A percentile compares a stretch with the other conserved stretches of the same genome.
These are phyloP conservation scores for Aphelinus certus DNA, from an alignment of 1,140 invertebrate genomes.

Conservation along the genomic window DNA sequence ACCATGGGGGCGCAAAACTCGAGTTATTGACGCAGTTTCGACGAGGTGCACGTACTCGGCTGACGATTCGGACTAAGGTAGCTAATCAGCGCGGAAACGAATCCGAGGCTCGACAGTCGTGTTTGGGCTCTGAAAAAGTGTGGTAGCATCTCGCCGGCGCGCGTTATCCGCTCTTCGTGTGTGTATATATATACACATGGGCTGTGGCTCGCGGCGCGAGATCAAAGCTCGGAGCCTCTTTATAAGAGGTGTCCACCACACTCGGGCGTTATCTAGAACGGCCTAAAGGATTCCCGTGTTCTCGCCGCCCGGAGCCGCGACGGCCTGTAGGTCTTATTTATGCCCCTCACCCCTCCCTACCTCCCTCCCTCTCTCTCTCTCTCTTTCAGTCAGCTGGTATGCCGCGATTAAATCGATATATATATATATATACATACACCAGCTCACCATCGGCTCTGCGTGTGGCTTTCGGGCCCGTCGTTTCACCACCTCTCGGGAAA, in stretches of 20 bases:
- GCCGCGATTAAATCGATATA: slow-evolving; percentile 61
- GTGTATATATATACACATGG: too few relatives aligned
- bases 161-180: slow-evolving; percentile 43
- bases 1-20: too few relatives aligned
- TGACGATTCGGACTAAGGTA: too few relatives aligned
- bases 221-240: slow-evolving; percentile 18
- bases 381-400: slow-evolving; percentile 45
- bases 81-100: too few relatives aligned
- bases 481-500: too few relatives aligned
- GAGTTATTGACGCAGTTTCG: too few relatives aligned
- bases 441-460: too few relatives aligned
- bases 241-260: slow-evolving; percentile 22
- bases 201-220: too few relatives aligned
- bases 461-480: too few relatives aligned
- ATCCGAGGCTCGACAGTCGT: too few relatives aligned
- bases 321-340: slow-evolving; percentile 62
- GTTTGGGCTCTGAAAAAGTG: too few relatives aligned
- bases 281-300: slow-evolving; percentile 66
- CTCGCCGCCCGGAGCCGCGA: slow-evolving; percentile 36
- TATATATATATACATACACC: neutral
- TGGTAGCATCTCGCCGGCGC: neutral
- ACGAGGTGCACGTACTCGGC: too few relatives aligned
- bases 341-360: slow-evolving; percentile 40
- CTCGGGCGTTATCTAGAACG: slow-evolving; percentile 50
- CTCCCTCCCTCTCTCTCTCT: slow-evolving; percentile 38